These are phyloP conservation scores for Ephydatia muelleri DNA, from an alignment of 37 sponge, comb jelly and placozoan species.

Conservation along the genomic window DNA sequence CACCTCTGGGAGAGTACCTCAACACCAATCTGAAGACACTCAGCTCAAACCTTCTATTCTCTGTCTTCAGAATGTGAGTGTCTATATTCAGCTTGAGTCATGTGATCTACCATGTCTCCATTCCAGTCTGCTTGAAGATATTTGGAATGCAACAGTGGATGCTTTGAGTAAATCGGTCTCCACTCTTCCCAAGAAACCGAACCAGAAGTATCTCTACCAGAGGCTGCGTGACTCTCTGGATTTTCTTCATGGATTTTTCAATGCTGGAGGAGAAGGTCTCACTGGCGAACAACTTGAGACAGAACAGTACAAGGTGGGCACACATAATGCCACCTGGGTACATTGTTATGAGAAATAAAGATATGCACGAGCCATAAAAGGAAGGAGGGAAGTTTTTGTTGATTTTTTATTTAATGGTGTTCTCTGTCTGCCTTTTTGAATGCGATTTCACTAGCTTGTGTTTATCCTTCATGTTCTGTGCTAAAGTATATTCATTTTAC, in stretches of 20 bases:
- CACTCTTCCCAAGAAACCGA: slow-evolving; percentile 14
- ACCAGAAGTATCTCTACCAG: not conserved
- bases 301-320: slow-evolving; percentile 33
- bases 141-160: slow-evolving; percentile 29
- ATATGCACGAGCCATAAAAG: too few relatives aligned
- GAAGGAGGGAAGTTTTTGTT: too few relatives aligned
- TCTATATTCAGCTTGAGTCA: not conserved
- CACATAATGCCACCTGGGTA: not conserved
- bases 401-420: too few relatives aligned
- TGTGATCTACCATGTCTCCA: not conserved
- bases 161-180: not conserved
- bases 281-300: slow-evolving; percentile 7
- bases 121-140: slow-evolving; percentile 26
- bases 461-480: too few relatives aligned
- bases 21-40: slow-evolving; percentile 40
- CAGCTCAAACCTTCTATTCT: slow-evolving; percentile 19
- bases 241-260: slow-evolving; percentile 33
- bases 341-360: too few relatives aligned
- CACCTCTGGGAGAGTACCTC: slow-evolving; percentile 42
- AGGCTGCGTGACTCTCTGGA: slow-evolving; percentile 5
- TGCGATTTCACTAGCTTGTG: too few relatives aligned
- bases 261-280: slow-evolving; percentile 56
- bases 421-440: too few relatives aligned
- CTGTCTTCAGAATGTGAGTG: slow-evolving; percentile 40
- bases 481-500: too few relatives aligned